Base-by-base conservation (phyloP, 2,113 vertebrate species). In the Tylochromis polylepis region DNA sequence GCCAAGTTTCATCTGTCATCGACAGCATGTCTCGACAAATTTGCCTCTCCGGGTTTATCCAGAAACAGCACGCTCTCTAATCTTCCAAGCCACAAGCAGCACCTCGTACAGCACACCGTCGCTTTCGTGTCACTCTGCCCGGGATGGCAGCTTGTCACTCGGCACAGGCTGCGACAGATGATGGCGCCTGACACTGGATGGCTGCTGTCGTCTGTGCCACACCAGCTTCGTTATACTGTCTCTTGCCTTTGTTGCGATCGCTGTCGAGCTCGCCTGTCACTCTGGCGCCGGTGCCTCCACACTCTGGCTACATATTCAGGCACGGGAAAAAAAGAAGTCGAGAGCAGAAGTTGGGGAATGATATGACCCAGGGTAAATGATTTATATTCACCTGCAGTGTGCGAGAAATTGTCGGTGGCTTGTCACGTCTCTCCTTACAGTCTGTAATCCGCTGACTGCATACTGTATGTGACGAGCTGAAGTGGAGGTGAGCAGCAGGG, bases 361-460 rank as follows among this genome's bases (percentile, higher is more conserved):
- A 90, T 85, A 22, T 38, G 83, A 93, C 87, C 86, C 6, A 1
- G n/a, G 55, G 79, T 83, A 46, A 83, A 83, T 81, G 81, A 87
- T 91, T 94, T 36, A 88, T 87, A 85, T 90, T 91, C 87, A 88
- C 87, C 79, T 60, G 49, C 81, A 49, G 34, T n/a, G 81, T 34
- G 38, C 31, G 31, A 24, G 67, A 36, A 81, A 34, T 7, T 56
- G 85, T 82, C 20, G 16, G 43, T 22, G 82, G 43, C 43, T 85
- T 75, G 62, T 88, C 85, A 27, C 43, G 31, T 87, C 55, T 49
- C 12, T 46, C 31, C 79, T 53, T 34, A 4, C 62, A 2, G 36
- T 53, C 85, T 86, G n/a, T 87, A 81, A 88, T 89, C 85, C 83
- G 16, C 34, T 56, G 8, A 55, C 79, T 80, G 16, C 58, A 65